phyloP scores from a whole-genome alignment of 2,797 vertebrate genomes.

The Acanthurus lineatus region DNA sequence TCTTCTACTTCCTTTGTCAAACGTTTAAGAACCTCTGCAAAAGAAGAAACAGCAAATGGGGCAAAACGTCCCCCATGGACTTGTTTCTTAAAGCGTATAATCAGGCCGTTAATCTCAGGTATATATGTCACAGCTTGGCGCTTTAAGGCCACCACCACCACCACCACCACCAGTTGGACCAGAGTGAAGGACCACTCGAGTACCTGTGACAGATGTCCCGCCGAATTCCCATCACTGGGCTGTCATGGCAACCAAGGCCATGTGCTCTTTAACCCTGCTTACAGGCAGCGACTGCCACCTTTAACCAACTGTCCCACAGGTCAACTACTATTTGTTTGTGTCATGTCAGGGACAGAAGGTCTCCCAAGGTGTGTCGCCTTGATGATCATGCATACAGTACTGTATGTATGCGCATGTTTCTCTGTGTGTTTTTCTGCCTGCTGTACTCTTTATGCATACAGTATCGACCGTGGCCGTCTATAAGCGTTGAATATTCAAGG shows the following conservation, averaged over 20 bases:
- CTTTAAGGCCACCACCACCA: background rate
- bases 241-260: conserved; percentile 71
- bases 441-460: background rate
- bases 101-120: background rate
- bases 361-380: conserved; percentile 35
- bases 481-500: conserved; percentile 19
- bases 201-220: conserved; percentile 76
- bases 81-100: background rate
- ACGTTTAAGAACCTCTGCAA: background rate
- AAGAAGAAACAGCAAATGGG: background rate
- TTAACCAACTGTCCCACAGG: conserved; percentile 57
- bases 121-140: background rate
- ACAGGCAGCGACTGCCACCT: conserved; percentile 55
- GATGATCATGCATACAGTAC: conserved; percentile 30
- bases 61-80: too few species aligned
- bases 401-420: conserved; percentile 14
- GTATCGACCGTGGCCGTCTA: conserved; percentile 19
- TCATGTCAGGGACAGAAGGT: conserved; percentile 64
- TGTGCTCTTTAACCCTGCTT: conserved; percentile 62
- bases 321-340: conserved; percentile 69
- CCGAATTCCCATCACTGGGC: conserved; percentile 66
- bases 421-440: background rate
- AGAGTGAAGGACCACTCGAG: conserved; percentile 48
- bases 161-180: background rate
- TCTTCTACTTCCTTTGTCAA: background rate